Base-by-base conservation (phyloP, 2,888 invertebrate genomes). In the Nephrocerus scutellatus region DNA sequence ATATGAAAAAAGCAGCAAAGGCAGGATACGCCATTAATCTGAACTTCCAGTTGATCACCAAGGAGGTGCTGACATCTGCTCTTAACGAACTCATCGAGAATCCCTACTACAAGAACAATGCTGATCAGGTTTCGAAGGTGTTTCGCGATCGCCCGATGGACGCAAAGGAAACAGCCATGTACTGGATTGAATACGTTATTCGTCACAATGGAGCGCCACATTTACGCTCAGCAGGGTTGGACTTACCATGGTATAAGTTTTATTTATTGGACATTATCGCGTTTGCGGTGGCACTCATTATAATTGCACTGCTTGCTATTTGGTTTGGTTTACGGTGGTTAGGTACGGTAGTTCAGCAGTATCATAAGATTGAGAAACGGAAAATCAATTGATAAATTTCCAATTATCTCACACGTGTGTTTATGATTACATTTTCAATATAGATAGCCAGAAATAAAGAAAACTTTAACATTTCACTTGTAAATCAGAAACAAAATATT, bases 161-260 rank as follows among this genome's bases (percentile, higher is more conserved):
- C 12, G 55, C 70, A 0, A 54, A 66, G 6, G 63, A 66, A 6
- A 62, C 52, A 3, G 66, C 71, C n/a, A 53, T 67, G 43, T 71
- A 63, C 47, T 71, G 71, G 71, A 60, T 68, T 22, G 70, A 71
- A 35, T 70, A 71, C 41, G 63, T 68, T 9, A 60, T 70, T 6
- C 53, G 66, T 0, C 62, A 71, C 41, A 60, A 63, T 30, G 70
- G 70, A 3, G 70, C 68, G 0, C 39, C 53, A 0, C 68, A 70
- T 30, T 49, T 70, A 43, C 56, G 63, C 8, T 61, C 66, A 0
- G 61, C 67, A 0, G 66, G 65, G 0, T 42, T 59, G 18, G 59
- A 66, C 23, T 49, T 70, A 19, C 49, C 50, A 9, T 70, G 67
- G 68, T 63, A 61, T 46, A 59, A 67, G 35, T 63, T 63, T 39